These are phyloP conservation scores for Paedocypris sp. DNA, from an alignment of 2,113 vertebrate genomes.

Conservation along the genomic window DNA sequence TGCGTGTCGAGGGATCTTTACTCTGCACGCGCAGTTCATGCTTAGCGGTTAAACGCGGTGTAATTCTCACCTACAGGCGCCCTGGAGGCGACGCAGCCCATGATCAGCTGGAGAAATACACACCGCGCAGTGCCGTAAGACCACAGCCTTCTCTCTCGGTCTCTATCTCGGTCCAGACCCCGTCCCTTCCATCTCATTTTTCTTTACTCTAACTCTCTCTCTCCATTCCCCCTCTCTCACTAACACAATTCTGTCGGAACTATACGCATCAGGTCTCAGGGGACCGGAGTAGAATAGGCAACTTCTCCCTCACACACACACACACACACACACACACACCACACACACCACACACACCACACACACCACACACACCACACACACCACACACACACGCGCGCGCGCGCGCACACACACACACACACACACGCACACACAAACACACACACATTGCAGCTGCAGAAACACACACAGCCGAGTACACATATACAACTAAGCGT, in stretches of 20 bases:
- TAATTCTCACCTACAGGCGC: slow-evolving; percentile 73
- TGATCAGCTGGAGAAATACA: slow-evolving; percentile 29
- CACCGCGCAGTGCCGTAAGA: not conserved
- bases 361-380: not conserved
- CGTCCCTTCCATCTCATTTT: too few relatives aligned
- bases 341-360: not conserved
- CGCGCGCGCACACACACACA: not conserved
- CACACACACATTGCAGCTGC: not conserved
- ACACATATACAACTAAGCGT: too few relatives aligned
- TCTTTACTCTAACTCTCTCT: slow-evolving; percentile 26
- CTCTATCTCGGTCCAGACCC: too few relatives aligned
- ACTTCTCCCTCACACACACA: not conserved
- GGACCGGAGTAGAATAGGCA: too few relatives aligned
- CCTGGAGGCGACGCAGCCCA: slow-evolving; percentile 82
- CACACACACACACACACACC: not conserved
- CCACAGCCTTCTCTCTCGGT: not conserved
- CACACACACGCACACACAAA: not conserved
- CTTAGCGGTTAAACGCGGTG: slow-evolving; percentile 31
- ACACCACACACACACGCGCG: not conserved
- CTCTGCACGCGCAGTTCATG: slow-evolving; percentile 44
- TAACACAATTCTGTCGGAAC: slow-evolving; percentile 19
- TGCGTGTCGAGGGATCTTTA: too few relatives aligned
- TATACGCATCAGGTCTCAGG: too few relatives aligned
- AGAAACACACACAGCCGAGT: not conserved
- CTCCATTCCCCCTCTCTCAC: slow-evolving; percentile 7